Base-by-base conservation (phyloP, 23 tunicate species). In the Ascidia mentula region DNA sequence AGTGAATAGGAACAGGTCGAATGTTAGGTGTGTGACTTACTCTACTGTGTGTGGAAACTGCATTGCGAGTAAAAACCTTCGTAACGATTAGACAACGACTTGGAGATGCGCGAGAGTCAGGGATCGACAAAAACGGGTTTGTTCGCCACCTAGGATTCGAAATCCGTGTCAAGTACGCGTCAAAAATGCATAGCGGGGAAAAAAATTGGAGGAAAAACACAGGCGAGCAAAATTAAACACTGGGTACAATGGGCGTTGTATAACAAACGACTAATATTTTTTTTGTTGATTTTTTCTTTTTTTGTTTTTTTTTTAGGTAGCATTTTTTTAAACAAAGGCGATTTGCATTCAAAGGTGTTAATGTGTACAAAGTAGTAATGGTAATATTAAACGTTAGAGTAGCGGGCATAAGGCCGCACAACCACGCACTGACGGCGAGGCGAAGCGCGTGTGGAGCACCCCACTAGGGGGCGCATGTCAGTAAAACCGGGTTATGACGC, bases 141-240 rank as follows among this genome's bases (percentile, higher is more conserved):
- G 65, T 20, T 53, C 65, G 65, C 65, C 65, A 53, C 65, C 7
- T n/a, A 53, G 28, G 24, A 53, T 20, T 9, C 22, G 24, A 53
- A 53, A 53, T 5, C 22, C 65, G 65, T 53, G 65, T 53, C 65
- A 53, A 53, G 65, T 53, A 53, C 65, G 65, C 74, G 74, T 39
- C 78, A 6, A 26, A 34, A 13, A 37, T 74, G 78, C 78, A 74
- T 74, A 74, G 78, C 78, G 78, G 78, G 22, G 20, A 36, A 37
- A 74, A 32, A 15, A 69, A 22, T 8, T 31, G 18, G 18, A 15
- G 17, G 18, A 13, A 9, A 74, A 74, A 74, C 78, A 74, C 78
- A 34, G 78, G 78, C 40, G 46, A 36, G 40, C 78, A 36, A 37
- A 30, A 36, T 5, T 26, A 74, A 37, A 74, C 78, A 74, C 46